Evolutionary conservation across 2,797 vertebrate genomes (phyloP).

Genomic region (Enteromius fasciolatus): DNA sequence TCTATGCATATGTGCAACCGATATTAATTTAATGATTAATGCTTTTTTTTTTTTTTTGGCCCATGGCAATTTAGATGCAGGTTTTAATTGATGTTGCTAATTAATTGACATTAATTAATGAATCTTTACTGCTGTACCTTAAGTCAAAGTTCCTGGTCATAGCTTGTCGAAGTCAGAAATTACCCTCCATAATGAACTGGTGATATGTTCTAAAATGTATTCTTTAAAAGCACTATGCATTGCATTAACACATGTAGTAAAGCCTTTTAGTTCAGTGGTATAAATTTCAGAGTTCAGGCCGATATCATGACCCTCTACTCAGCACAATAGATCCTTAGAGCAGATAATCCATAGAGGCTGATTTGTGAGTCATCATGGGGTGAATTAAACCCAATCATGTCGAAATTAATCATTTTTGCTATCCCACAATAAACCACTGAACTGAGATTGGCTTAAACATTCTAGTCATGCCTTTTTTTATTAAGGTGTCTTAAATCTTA

Average conservation of each 20-base stretch:
- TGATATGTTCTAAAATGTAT: conserved; percentile 13
- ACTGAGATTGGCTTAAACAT: conserved; percentile 70
- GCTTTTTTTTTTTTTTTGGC: conserved; percentile 20
- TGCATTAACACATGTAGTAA: conserved; percentile 35
- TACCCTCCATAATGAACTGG: conserved; percentile 1
- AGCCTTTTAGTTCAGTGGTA: conserved; percentile 73
- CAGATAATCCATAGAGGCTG: conserved; percentile 87
- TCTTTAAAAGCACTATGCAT: conserved; percentile 20
- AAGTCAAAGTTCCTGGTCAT: conserved; percentile 38
- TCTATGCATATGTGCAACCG: not conserved
- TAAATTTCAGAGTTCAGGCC: conserved; percentile 73
- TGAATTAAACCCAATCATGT: conserved; percentile 86
- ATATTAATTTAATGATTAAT: conserved; percentile 38
- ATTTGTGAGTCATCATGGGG: conserved; percentile 90
- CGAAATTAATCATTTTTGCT: conserved; percentile 81
- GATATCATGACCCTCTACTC: conserved; percentile 83
- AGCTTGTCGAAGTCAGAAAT: conserved; percentile 38
- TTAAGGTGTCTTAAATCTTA: not conserved
- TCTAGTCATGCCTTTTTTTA: conserved; percentile 43
- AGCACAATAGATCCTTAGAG: conserved; percentile 79
- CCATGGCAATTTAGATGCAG: not conserved
- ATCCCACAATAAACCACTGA: conserved; percentile 70
- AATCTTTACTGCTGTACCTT: conserved; percentile 15
- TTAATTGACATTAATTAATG: not conserved
- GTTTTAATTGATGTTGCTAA: conserved; percentile 1